A percentile compares a stretch with the other conserved stretches of the same genome.
Conservation (phyloP, 1,140 invertebrate genomes). For the Cotesia typhae region DNA sequence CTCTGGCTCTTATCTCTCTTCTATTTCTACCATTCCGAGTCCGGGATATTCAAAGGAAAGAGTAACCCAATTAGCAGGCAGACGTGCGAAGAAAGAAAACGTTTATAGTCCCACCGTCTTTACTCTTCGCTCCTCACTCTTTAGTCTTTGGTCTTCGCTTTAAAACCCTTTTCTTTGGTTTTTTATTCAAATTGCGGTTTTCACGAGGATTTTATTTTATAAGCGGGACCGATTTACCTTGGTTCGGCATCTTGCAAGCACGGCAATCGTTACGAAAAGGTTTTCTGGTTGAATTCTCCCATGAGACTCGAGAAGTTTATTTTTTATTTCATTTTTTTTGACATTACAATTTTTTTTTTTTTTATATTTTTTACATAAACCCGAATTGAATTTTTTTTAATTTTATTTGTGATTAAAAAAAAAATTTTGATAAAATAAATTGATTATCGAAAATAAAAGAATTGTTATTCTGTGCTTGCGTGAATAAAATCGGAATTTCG, state of each 20-base stretch:
- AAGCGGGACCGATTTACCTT: constrained; percentile 22
- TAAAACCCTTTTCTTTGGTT: neutral
- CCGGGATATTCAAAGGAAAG: neutral
- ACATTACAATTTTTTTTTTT: no score
- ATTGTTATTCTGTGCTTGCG: constrained; percentile 1
- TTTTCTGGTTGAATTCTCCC: constrained; percentile 1
- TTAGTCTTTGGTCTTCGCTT: no score
- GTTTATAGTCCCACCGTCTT: neutral
- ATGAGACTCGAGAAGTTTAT: neutral
- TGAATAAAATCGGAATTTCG: neutral
- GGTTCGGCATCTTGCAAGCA: neutral
- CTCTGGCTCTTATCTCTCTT: neutral
- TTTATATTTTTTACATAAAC: no score
- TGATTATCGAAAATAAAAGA: neutral
- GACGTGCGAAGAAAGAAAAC: constrained; percentile 23
- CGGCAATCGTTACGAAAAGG: neutral
- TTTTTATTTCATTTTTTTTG: no score
- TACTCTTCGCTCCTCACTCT: neutral
- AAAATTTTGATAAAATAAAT: no score
- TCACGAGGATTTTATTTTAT: constrained; percentile 29
- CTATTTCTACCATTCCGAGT: neutral
- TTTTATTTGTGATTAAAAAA: no score
- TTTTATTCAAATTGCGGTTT: constrained; percentile 1
- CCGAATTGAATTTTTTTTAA: no score
- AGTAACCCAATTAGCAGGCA: constrained; percentile 26